These are phyloP conservation scores for Arrhopalites spinosus DNA, from an alignment of 2,888 invertebrate species.

Conservation along the genomic window DNA sequence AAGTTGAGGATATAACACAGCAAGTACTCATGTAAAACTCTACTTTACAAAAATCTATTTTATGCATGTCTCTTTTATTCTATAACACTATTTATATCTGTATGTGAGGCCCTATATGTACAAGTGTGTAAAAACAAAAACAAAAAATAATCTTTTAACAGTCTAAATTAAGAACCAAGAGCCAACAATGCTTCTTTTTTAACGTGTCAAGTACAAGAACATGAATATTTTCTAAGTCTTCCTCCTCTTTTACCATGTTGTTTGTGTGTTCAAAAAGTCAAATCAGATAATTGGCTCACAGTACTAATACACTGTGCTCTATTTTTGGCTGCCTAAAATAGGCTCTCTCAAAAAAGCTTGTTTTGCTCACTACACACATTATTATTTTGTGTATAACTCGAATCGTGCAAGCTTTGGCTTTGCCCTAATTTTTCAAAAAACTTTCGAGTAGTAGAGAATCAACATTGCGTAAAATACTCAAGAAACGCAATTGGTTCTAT, in stretches of 20 bases:
- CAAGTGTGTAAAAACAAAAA: no score
- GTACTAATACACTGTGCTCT: not conserved
- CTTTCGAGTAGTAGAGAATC: not conserved
- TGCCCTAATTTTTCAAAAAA: constrained; percentile 1
- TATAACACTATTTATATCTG: no score
- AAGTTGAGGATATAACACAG: not conserved
- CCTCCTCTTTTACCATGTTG: no score
- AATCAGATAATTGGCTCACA: constrained; percentile 11
- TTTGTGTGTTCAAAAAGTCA: not conserved
- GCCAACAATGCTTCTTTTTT: constrained; percentile 11
- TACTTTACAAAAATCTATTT: not conserved
- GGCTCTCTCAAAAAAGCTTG: constrained; percentile 6
- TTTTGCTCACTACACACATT: constrained; percentile 4
- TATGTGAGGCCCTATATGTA: no score
- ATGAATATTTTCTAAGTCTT: not conserved
- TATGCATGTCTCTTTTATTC: not conserved
- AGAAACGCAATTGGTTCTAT: no score
- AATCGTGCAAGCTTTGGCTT: constrained; percentile 2
- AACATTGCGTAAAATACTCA: not conserved
- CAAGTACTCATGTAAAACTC: not conserved
- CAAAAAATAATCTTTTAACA: no score
- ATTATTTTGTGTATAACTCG: constrained; percentile 7
- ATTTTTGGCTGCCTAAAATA: constrained; percentile 21
- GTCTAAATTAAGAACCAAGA: not conserved
- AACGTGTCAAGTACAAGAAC: constrained; percentile 24